These are phyloP conservation scores for Carassius auratus DNA, from an alignment of 2,113 vertebrate genomes.

Conservation along the genomic window DNA sequence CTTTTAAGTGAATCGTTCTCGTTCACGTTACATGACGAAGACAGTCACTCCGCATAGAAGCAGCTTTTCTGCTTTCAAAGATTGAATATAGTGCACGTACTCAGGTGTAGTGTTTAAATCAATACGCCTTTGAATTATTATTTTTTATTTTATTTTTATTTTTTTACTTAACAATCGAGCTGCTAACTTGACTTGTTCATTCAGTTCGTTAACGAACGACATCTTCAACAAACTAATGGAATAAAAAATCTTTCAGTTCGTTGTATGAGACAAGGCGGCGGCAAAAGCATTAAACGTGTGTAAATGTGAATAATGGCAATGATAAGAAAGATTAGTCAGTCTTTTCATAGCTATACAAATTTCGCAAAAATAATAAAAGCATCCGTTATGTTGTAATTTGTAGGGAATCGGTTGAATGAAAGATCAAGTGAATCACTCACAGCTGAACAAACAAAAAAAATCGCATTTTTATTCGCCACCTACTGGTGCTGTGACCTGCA, in stretches of 20 bases:
- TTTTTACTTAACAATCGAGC: not conserved
- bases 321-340: too few species aligned
- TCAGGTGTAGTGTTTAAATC: not conserved
- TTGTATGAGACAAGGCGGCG: not conserved
- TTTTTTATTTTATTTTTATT: not conserved
- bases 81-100: not conserved
- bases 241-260: not conserved
- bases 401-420: not conserved
- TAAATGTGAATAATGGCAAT: too few species aligned
- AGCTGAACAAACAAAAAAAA: not conserved
- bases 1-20: not conserved
- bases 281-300: not conserved
- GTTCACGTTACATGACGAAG: not conserved
- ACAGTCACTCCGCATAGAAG: not conserved
- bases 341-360: too few species aligned
- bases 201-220: too few species aligned
- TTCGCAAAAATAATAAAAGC: too few species aligned
- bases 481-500: not conserved
- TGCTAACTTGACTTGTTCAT: not conserved
- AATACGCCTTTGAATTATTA: not conserved
- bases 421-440: not conserved
- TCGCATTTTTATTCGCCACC: not conserved
- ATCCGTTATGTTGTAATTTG: not conserved
- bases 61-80: not conserved
- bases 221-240: too few species aligned